Conservation (phyloP, 2,113 vertebrate species). For the Gobio gobio region DNA sequence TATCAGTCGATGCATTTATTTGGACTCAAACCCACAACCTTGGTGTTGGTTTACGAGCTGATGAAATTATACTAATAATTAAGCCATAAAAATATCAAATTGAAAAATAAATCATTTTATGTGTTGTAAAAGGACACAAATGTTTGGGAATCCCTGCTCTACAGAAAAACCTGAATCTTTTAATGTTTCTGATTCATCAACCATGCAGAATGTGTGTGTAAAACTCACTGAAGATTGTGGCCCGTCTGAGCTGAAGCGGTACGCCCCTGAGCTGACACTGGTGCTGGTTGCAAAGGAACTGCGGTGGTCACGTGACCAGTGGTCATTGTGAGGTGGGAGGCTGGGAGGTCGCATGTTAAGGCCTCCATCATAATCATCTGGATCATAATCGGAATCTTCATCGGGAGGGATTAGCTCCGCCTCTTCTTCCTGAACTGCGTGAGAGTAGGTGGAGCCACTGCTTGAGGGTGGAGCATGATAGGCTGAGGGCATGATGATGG, state of each 20-base stretch:
- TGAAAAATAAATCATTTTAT: too few species aligned
- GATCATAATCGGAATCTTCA: conserved; percentile 89
- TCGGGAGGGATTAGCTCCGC: conserved; percentile 86
- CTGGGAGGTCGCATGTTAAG: conserved; percentile 86
- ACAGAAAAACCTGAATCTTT: not conserved
- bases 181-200: not conserved
- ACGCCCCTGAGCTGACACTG: conserved; percentile 91
- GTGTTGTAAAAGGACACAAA: too few species aligned
- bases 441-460: conserved; percentile 82
- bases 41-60: too few species aligned
- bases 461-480: conserved; percentile 77
- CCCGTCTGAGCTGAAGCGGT: conserved; percentile 94
- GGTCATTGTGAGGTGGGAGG: conserved; percentile 82
- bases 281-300: conserved; percentile 92
- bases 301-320: conserved; percentile 91
- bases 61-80: too few species aligned
- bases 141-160: not conserved
- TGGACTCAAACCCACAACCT: too few species aligned
- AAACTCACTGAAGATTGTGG: conserved; percentile 92
- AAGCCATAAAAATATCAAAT: too few species aligned
- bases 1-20: too few species aligned
- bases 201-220: not conserved
- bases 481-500: conserved; percentile 62
- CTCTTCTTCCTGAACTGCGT: conserved; percentile 72
- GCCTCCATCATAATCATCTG: conserved; percentile 89